These are phyloP conservation scores for Pachydiplax longipennis DNA, from an alignment of 2,888 invertebrate genomes.

Conservation along the genomic window DNA sequence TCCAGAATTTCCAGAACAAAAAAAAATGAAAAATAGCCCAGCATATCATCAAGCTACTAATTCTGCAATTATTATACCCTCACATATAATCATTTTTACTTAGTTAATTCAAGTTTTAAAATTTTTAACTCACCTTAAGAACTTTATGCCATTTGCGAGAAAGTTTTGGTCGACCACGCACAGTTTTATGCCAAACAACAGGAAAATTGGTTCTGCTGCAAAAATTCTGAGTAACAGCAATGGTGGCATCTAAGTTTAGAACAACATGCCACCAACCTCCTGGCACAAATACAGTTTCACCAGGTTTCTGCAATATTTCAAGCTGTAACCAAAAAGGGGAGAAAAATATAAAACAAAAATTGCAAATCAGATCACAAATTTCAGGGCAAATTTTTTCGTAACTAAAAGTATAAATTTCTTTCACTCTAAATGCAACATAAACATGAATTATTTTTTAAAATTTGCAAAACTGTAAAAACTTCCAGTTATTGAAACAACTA, in stretches of 20 bases:
- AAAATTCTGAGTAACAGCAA: slow-evolving; percentile 98
- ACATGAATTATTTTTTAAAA: background rate
- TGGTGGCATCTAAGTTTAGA: slow-evolving; percentile 92
- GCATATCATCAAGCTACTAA: no score
- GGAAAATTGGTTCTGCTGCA: slow-evolving; percentile 96
- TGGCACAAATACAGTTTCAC: slow-evolving; percentile 97
- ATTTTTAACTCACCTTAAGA: slow-evolving; percentile 59
- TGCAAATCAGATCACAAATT: background rate
- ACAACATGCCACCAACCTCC: slow-evolving; percentile 99
- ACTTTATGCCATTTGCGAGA: slow-evolving; percentile 86
- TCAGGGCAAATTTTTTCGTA: background rate
- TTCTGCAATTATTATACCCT: no score
- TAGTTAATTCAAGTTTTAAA: no score
- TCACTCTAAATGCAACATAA: background rate
- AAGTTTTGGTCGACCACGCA: slow-evolving; percentile 92
- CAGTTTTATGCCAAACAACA: slow-evolving; percentile 97
- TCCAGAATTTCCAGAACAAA: no score
- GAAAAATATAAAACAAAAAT: background rate
- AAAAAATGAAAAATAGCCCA: no score
- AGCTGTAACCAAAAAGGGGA: slow-evolving; percentile 64
- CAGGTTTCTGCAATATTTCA: slow-evolving; percentile 93
- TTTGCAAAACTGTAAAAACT: no score
- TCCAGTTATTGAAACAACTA: background rate
- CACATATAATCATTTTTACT: no score
- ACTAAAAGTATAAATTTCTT: background rate